Conservation (phyloP, 64 coral and sea anemone genomes). For the Actinia tenebrosa region DNA sequence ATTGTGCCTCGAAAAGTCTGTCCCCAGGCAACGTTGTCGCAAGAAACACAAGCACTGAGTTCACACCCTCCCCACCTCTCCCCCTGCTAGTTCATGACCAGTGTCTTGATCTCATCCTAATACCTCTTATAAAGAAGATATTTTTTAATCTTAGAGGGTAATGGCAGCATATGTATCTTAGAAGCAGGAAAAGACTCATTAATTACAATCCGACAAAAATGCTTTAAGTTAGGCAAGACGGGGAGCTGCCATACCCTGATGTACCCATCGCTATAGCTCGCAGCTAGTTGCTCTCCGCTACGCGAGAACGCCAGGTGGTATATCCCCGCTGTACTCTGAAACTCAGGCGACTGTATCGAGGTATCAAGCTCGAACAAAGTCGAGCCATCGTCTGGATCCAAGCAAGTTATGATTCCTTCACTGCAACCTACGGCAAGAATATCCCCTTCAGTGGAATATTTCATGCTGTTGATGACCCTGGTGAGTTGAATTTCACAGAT, state of each 20-base stretch:
- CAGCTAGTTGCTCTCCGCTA: conserved; percentile 38
- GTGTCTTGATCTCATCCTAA: background rate
- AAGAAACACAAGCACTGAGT: too few species aligned
- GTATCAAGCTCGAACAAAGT: conserved; percentile 24
- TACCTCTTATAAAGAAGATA: conserved; percentile 27
- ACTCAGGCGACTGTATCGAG: conserved; percentile 35
- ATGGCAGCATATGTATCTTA: conserved; percentile 24
- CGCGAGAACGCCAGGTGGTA: conserved; percentile 46
- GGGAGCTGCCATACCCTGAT: conserved; percentile 57
- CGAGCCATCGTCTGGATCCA: conserved; percentile 34
- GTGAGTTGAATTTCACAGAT: background rate
- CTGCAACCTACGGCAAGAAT: conserved; percentile 31
- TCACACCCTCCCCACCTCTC: too few species aligned
- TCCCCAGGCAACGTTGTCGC: too few species aligned
- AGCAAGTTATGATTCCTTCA: conserved; percentile 31
- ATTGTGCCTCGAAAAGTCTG: too few species aligned
- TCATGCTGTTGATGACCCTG: conserved; percentile 29
- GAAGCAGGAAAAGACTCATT: conserved; percentile 23
- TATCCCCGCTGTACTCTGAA: conserved; percentile 30
- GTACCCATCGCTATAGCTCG: conserved; percentile 50
- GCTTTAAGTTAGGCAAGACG: conserved; percentile 16
- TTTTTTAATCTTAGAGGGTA: background rate
- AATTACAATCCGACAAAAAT: conserved; percentile 27
- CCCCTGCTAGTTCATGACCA: too few species aligned
- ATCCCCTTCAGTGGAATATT: conserved; percentile 34